Evolutionary conservation across 2,888 invertebrate genomes (phyloP).

Genomic region (Hartigia nigra): DNA sequence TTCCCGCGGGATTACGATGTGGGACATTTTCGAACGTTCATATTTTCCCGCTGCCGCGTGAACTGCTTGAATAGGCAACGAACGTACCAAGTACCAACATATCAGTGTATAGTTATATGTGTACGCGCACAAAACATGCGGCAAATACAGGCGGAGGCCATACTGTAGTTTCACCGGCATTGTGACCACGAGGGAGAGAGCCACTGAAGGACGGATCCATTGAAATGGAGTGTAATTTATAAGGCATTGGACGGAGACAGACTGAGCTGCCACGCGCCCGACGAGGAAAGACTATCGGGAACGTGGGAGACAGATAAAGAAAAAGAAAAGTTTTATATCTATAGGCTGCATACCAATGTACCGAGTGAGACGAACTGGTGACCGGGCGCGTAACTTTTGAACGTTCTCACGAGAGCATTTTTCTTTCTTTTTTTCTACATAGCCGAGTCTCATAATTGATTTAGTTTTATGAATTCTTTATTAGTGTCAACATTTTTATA

Average conservation of each 20-base stretch:
- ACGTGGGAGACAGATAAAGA: constrained; percentile 10
- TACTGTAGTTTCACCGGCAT: constrained; percentile 23
- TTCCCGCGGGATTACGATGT: background rate
- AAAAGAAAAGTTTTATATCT: constrained; percentile 28
- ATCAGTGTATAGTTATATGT: background rate
- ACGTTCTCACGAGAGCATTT: constrained; percentile 1
- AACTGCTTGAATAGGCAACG: background rate
- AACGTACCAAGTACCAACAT: background rate
- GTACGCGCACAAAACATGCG: background rate
- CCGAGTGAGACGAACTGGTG: constrained; percentile 24
- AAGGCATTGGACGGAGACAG: constrained; percentile 29
- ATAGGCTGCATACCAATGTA: constrained; percentile 34
- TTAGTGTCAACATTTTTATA: background rate
- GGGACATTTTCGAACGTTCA: constrained; percentile 22
- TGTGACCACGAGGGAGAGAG: constrained; percentile 18
- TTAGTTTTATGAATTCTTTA: background rate
- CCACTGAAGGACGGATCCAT: constrained; percentile 40
- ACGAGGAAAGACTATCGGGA: constrained; percentile 25
- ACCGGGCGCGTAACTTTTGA: constrained; percentile 4
- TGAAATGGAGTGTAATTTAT: constrained; percentile 40
- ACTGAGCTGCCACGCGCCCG: constrained; percentile 39
- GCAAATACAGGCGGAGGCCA: constrained; percentile 15
- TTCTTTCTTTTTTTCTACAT: background rate
- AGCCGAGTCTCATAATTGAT: background rate
- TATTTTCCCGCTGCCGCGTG: constrained; percentile 31